phyloP scores from a whole-genome alignment of 2,797 vertebrate species.

The Enteromius treurensis region DNA sequence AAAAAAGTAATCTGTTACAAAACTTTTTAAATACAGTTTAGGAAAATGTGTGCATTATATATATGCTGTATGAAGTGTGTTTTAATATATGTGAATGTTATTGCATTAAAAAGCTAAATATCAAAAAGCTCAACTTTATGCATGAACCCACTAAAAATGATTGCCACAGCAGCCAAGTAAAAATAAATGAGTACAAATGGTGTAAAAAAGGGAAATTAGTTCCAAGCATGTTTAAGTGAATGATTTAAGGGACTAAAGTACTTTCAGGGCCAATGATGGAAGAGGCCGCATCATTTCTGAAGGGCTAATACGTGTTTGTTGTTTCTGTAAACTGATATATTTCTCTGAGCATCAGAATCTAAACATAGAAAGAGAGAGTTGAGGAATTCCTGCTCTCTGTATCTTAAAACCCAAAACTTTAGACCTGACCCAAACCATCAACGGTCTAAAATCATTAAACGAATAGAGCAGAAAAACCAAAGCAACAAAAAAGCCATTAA shows the following conservation, averaged over 20 bases:
- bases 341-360: constrained; percentile 47
- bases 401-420: neutral
- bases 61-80: neutral
- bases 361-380: constrained; percentile 34
- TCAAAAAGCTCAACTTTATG: too few species aligned
- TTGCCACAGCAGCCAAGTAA: neutral
- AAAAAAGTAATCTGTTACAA: neutral
- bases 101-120: neutral
- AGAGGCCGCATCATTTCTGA: constrained; percentile 28
- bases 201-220: neutral
- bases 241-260: neutral
- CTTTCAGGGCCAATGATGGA: neutral
- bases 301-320: constrained; percentile 43
- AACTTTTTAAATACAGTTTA: too few species aligned
- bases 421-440: neutral
- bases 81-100: neutral
- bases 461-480: neutral
- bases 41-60: neutral
- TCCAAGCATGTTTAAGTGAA: too few species aligned
- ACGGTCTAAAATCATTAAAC: neutral
- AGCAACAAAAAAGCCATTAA: neutral
- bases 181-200: neutral
- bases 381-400: neutral
- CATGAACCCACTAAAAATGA: neutral
- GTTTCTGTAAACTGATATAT: constrained; percentile 51